phyloP scores from a whole-genome alignment of 2,113 vertebrate genomes.

The Lepus timidus region DNA sequence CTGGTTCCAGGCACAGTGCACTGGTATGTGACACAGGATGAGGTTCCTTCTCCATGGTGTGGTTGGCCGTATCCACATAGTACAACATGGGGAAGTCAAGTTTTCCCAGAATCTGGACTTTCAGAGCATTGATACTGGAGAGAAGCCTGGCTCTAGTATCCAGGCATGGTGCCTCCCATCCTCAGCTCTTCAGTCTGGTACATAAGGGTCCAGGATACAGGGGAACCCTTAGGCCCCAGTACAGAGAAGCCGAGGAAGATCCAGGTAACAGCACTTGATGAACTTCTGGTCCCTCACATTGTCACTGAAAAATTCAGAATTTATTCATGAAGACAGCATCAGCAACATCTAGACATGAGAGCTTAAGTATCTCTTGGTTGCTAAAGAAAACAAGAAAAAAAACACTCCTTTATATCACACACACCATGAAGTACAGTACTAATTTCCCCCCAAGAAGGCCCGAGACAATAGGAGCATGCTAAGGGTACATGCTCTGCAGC shows the following conservation, averaged over 20 bases:
- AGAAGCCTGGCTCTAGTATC: not conserved
- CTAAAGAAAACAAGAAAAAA: not conserved
- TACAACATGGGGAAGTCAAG: not conserved
- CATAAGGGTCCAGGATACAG: constrained; percentile 51
- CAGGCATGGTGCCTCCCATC: constrained; percentile 28
- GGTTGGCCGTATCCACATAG: not conserved
- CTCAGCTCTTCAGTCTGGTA: constrained; percentile 70
- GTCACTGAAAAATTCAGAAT: constrained; percentile 61
- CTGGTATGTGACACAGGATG: fast-evolving
- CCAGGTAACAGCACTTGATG: constrained; percentile 49
- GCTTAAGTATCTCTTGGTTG: constrained; percentile 16
- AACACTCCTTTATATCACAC: not conserved
- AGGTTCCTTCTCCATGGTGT: fast-evolving
- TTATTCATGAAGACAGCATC: constrained; percentile 67
- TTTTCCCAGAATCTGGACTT: not conserved
- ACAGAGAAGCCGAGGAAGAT: constrained; percentile 53
- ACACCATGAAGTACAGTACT: not conserved
- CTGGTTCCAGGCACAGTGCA: constrained; percentile 45
- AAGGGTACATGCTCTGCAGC: not conserved
- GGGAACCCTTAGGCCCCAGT: constrained; percentile 18
- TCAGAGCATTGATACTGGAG: fast-evolving
- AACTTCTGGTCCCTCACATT: constrained; percentile 69
- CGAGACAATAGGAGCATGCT: not conserved
- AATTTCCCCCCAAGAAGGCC: not conserved
- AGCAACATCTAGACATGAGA: constrained; percentile 1